These are phyloP conservation scores for Heliornis fulica DNA, from an alignment of 2,113 vertebrate species.

Conservation along the genomic window DNA sequence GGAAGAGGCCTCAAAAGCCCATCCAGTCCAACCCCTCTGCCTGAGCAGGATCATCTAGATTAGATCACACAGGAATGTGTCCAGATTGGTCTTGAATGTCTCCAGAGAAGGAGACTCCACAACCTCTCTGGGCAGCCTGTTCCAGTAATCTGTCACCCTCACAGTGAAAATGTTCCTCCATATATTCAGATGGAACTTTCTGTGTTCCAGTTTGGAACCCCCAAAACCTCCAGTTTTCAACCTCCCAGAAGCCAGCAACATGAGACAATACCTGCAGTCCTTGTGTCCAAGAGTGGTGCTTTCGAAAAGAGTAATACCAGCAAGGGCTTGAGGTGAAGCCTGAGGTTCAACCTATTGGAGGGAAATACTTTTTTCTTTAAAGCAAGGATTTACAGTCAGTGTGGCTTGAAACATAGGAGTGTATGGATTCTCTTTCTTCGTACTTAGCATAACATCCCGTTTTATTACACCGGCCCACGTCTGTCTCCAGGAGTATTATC, in stretches of 20 bases:
- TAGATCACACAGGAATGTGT: too few species aligned
- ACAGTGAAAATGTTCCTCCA: too few species aligned
- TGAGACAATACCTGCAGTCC: neutral
- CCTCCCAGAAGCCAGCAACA: neutral
- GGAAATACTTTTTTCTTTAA: neutral
- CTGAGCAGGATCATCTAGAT: too few species aligned
- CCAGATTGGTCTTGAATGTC: too few species aligned
- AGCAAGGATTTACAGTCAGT: neutral
- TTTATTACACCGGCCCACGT: neutral
- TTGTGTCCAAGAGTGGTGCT: neutral
- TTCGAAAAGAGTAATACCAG: neutral
- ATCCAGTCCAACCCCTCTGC: too few species aligned
- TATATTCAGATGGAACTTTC: too few species aligned
- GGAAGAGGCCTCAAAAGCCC: too few species aligned
- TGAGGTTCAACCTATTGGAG: neutral
- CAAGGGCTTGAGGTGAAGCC: neutral
- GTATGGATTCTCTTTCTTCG: neutral
- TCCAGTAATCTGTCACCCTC: too few species aligned
- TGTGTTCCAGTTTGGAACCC: too few species aligned
- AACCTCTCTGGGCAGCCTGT: too few species aligned
- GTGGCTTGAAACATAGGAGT: neutral
- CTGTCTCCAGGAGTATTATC: conserved; percentile 12
- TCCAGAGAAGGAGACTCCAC: too few species aligned
- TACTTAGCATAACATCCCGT: neutral
- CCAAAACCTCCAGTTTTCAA: too few species aligned